Evolutionary conservation across 2,113 vertebrate genomes (phyloP).

Genomic region (Callorhinus ursinus): DNA sequence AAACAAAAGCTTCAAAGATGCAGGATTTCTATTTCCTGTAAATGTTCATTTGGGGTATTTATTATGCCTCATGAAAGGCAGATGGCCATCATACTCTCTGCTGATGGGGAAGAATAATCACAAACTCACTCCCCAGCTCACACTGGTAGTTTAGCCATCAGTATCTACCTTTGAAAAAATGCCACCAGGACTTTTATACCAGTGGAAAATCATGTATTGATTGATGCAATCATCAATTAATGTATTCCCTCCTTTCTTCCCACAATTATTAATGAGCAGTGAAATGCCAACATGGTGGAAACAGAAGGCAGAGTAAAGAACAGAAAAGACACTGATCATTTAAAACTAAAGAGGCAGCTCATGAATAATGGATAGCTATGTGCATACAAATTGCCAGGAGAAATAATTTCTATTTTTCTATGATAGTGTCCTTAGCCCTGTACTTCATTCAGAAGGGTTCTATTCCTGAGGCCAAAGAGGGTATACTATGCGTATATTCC

Average conservation of each 20-base stretch:
- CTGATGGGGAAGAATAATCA: neutral
- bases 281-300: conserved; percentile 66
- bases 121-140: neutral
- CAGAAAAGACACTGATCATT: conserved; percentile 54
- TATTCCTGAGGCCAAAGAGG: neutral
- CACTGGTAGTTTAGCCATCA: neutral
- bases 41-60: neutral
- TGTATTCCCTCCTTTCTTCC: conserved; percentile 51
- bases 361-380: conserved; percentile 56
- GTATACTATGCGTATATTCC: neutral
- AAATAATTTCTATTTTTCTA: neutral
- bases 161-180: conserved; percentile 26
- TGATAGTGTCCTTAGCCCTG: neutral
- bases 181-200: neutral
- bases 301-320: conserved; percentile 74
- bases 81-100: neutral
- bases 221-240: conserved; percentile 48
- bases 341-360: conserved; percentile 55
- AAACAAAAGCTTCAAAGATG: neutral
- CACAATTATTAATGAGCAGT: conserved; percentile 68
- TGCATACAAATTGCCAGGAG: neutral
- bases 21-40: neutral
- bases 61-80: neutral
- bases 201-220: neutral
- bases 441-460: neutral